Evolutionary conservation across 2,797 vertebrate species (phyloP), one percentile per base, ranked within the genome.

Genomic region (Zalophus californianus): DNA sequence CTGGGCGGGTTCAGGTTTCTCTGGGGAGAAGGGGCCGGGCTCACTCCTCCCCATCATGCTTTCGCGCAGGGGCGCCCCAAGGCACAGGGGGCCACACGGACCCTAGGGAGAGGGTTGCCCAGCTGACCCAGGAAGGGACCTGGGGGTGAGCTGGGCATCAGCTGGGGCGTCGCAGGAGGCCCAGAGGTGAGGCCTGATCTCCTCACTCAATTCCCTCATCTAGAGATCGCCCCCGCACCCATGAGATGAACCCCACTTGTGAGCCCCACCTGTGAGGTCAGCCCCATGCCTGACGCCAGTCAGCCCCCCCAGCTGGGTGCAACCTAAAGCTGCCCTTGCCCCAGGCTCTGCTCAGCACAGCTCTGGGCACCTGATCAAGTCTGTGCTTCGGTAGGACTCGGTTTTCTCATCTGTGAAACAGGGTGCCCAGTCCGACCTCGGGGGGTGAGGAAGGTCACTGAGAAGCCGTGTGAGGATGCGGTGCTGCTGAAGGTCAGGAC

Each of bases 381-480:
- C 68, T 72, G 27, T 29, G 75, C 41, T 35, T 48, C 5, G 21
- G 21, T 29, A 21, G 18, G 44, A 54, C 18, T 35, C 25, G 0
- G 29, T 35, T 2, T 6, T 66, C 58, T 41, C 2, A 4, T 21
- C 23, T 13, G 18, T 52, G 50, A 25, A 54, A 15, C 5, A 0
- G 32, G 52, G 7, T 56, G 18, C 54, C 35, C 16, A 13, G 18
- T 15, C 35, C 20, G 2, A 60, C 35, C 38, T n/a, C 25, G 0
- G 8, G 2, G n/a, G 10, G 5, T 21, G 4, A 27, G 35, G 56
- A 25, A 9, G 58, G 41, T 14, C 52, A 23, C 73, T 13, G 48
- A 7, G 52, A 11, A 70, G 75, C 75, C 5, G 0, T 9, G 1
- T 5, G 25, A 7, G 38, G 41, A 13, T 7, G 14, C 14, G 0